Percentiles rank a stretch among this genome's conserved stretches.
Evolutionary conservation across 2,113 vertebrate genomes (phyloP).

Genomic region (Clarias batrachus): DNA sequence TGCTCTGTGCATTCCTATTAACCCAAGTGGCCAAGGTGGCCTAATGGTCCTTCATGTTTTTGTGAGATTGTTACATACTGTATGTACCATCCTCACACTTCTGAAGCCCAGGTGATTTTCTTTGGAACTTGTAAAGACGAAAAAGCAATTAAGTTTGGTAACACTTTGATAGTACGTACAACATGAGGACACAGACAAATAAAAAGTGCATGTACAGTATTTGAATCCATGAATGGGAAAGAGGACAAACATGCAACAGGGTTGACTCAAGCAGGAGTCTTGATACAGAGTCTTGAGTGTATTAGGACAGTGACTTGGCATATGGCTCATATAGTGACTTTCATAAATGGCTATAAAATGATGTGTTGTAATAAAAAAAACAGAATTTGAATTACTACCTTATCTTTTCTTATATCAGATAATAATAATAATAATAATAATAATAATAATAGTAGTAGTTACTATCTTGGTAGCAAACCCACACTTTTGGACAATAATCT

Average conservation of each 20-base stretch:
- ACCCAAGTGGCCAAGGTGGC: too few relatives aligned
- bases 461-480: not conserved
- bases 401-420: not conserved
- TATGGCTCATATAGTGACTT: not conserved
- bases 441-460: not conserved
- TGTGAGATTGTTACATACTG: too few relatives aligned
- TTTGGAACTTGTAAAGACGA: too few relatives aligned
- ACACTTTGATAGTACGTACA: too few relatives aligned
- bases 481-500: not conserved
- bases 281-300: not conserved
- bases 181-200: too few relatives aligned
- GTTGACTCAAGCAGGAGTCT: not conserved
- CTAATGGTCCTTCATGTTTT: too few relatives aligned
- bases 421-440: not conserved
- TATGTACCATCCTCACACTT: too few relatives aligned
- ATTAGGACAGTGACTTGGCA: too few relatives aligned
- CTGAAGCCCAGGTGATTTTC: too few relatives aligned
- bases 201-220: too few relatives aligned
- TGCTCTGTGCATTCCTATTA: not conserved
- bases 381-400: not conserved
- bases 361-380: not conserved
- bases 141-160: too few relatives aligned
- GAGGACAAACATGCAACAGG: not conserved
- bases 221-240: not conserved
- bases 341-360: not conserved